Conservation (phyloP, 2,797 vertebrate genomes). For the Leucoraja ocellata region DNA sequence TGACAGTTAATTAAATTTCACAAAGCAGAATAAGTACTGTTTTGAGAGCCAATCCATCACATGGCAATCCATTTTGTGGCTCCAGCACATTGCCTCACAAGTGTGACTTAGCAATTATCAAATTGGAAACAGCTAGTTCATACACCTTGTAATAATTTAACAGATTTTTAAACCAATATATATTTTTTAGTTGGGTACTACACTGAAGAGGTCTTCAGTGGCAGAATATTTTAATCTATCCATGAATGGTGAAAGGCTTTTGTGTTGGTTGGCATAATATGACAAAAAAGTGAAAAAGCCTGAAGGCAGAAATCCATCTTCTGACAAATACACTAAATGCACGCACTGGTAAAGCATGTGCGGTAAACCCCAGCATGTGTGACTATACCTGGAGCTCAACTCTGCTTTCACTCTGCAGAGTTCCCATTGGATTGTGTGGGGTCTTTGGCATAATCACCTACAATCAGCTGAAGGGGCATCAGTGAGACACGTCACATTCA, state of each 20-base stretch:
- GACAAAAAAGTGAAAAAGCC: not conserved
- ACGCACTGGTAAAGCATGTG: too few relatives aligned
- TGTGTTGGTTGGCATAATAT: too few relatives aligned
- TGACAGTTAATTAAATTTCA: constrained; percentile 19
- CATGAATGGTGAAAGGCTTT: not conserved
- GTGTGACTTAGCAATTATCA: not conserved
- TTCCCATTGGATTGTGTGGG: not conserved
- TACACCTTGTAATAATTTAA: not conserved
- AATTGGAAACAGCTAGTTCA: not conserved
- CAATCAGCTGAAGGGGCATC: not conserved
- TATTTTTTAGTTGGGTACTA: not conserved
- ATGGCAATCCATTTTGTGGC: not conserved
- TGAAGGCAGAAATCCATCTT: too few relatives aligned
- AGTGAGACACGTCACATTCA: not conserved
- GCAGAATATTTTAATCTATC: not conserved
- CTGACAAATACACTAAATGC: too few relatives aligned
- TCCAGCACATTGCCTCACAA: not conserved
- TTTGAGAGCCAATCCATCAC: not conserved
- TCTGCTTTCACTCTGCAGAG: too few relatives aligned
- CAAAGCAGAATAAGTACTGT: not conserved
- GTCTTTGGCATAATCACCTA: not conserved
- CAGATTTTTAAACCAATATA: not conserved
- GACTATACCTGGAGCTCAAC: too few relatives aligned
- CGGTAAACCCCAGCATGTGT: too few relatives aligned
- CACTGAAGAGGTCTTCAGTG: not conserved